phyloP scores from a whole-genome alignment of 2,113 vertebrate species.

The Sinocyclocheilus rhinocerous region DNA sequence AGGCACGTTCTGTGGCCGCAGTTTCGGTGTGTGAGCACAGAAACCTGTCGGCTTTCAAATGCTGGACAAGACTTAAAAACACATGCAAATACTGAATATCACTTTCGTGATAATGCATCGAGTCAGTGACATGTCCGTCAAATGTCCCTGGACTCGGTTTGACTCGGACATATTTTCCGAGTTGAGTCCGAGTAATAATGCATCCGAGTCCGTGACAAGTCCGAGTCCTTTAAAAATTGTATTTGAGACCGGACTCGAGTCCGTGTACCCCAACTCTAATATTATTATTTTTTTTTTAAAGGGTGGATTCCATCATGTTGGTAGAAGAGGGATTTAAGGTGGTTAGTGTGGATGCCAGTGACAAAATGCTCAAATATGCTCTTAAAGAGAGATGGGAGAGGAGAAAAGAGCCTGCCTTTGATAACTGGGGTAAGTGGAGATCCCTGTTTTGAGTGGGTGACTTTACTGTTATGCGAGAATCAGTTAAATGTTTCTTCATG shows the following conservation, averaged over 20 bases:
- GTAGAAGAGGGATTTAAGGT: conserved; percentile 92
- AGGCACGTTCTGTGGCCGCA: background rate
- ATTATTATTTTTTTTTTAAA: conserved; percentile 60
- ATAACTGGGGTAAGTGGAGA: conserved; percentile 86
- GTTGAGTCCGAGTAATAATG: background rate
- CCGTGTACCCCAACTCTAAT: background rate
- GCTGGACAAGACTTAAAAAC: background rate
- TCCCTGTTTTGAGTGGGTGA: background rate
- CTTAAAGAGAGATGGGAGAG: conserved; percentile 93
- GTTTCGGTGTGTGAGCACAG: background rate
- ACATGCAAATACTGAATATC: background rate
- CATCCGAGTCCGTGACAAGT: background rate
- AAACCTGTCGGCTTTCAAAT: background rate
- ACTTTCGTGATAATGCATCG: background rate
- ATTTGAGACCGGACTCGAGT: background rate
- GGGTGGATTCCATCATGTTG: conserved; percentile 97
- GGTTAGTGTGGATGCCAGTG: conserved; percentile 93
- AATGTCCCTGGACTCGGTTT: background rate
- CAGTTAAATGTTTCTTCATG: background rate
- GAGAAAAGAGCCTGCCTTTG: conserved; percentile 87
- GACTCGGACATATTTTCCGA: background rate
- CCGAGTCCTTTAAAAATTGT: background rate
- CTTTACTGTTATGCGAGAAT: background rate
- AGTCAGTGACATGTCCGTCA: background rate
- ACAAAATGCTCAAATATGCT: conserved; percentile 98